These are phyloP conservation scores for Drosophila fuyamai DNA, from an alignment of 1,140 invertebrate species.

Conservation along the genomic window DNA sequence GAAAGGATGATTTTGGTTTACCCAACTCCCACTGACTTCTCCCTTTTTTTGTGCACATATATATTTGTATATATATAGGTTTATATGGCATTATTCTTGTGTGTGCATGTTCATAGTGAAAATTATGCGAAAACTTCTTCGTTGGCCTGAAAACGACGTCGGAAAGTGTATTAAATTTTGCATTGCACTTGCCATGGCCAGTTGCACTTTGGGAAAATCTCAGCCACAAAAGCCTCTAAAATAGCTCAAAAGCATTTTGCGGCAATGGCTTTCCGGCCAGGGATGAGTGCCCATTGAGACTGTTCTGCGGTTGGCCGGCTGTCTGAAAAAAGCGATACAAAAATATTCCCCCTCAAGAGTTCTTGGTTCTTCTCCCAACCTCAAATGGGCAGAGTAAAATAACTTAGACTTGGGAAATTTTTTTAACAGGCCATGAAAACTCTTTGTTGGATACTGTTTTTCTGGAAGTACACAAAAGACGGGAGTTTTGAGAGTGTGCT, in stretches of 20 bases:
- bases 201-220: constrained; percentile 44
- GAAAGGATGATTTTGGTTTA: constrained; percentile 23
- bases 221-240: constrained; percentile 26
- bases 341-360: constrained; percentile 1
- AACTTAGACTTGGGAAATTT: not conserved
- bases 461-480: not conserved
- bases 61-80: not conserved
- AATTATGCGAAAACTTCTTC: constrained; percentile 69
- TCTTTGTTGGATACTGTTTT: not conserved
- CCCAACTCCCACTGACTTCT: constrained; percentile 1
- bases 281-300: constrained; percentile 37
- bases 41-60: not conserved
- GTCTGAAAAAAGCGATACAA: constrained; percentile 22
- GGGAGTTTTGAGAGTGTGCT: not conserved
- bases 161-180: constrained; percentile 54
- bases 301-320: constrained; percentile 36
- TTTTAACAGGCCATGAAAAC: not conserved
- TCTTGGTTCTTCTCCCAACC: not conserved
- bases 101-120: constrained; percentile 38
- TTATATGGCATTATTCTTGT: not conserved
- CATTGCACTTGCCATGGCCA: constrained; percentile 43
- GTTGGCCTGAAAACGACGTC: constrained; percentile 26
- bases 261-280: constrained; percentile 30
- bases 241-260: constrained; percentile 58
- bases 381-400: constrained; percentile 4